These are phyloP conservation scores for Sycophila sp. DNA, from an alignment of 1,140 invertebrate species.

Conservation along the genomic window DNA sequence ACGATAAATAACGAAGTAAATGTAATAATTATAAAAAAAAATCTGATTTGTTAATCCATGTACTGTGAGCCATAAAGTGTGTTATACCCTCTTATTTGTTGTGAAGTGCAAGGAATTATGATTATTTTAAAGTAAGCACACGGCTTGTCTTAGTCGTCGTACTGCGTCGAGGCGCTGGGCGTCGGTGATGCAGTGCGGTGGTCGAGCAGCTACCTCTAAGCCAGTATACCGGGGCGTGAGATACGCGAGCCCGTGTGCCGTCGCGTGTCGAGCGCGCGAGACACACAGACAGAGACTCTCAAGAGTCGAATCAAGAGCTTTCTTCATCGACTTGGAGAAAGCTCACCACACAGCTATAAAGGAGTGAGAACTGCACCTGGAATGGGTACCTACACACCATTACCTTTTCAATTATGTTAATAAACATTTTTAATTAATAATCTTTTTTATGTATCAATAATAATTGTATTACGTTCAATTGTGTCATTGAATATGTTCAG, in stretches of 20 bases:
- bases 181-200: constrained; percentile 67
- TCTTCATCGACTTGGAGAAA: constrained; percentile 13
- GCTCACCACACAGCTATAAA: constrained; percentile 56
- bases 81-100: constrained; percentile 12
- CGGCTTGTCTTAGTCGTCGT: constrained; percentile 65
- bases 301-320: constrained; percentile 19
- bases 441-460: background rate
- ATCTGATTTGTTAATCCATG: no score
- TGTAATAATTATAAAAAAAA: no score
- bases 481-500: no score
- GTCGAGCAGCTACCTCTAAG: constrained; percentile 60
- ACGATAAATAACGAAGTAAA: no score
- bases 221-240: constrained; percentile 53
- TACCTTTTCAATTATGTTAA: constrained; percentile 51
- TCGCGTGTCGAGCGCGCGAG: constrained; percentile 60
- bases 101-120: constrained; percentile 49
- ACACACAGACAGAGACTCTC: constrained; percentile 34
- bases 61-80: no score
- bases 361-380: constrained; percentile 63
- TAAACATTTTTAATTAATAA: background rate
- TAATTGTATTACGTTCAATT: no score
- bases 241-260: constrained; percentile 51
- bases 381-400: constrained; percentile 61
- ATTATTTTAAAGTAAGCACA: constrained; percentile 51
- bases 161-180: constrained; percentile 65